Conservation (phyloP, 1,140 invertebrate genomes). For the Diuraphis noxia region DNA sequence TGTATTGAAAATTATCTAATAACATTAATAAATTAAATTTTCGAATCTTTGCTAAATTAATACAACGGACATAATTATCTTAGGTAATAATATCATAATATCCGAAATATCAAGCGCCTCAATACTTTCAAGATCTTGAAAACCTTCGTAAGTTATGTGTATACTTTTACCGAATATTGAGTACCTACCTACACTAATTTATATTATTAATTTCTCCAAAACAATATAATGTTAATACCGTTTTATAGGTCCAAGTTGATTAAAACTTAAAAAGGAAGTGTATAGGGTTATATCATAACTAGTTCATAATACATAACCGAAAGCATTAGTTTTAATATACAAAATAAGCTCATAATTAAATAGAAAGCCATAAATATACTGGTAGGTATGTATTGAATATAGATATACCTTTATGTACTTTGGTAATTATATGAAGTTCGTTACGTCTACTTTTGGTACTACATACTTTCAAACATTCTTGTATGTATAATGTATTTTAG, state of each 20-base stretch:
- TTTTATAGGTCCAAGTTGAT: neutral
- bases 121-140: neutral
- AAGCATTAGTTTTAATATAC: neutral
- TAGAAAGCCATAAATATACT: neutral
- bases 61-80: neutral
- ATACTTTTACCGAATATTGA: neutral
- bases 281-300: neutral
- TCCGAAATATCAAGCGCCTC: neutral
- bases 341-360: neutral
- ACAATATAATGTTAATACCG: neutral
- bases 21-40: neutral
- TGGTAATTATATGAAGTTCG: neutral
- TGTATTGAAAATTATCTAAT: neutral
- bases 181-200: neutral
- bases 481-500: neutral
- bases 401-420: neutral
- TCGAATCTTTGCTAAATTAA: neutral
- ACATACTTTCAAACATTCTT: neutral
- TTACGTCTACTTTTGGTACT: neutral
- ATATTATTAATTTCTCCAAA: no score
- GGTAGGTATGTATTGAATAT: neutral
- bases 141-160: neutral
- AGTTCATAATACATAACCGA: neutral
- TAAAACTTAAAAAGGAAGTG: neutral
- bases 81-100: neutral